Evolutionary conservation across 2,113 vertebrate species (phyloP), one percentile per base, ranked within the genome.

Genomic region (Dascyllus trimaculatus): DNA sequence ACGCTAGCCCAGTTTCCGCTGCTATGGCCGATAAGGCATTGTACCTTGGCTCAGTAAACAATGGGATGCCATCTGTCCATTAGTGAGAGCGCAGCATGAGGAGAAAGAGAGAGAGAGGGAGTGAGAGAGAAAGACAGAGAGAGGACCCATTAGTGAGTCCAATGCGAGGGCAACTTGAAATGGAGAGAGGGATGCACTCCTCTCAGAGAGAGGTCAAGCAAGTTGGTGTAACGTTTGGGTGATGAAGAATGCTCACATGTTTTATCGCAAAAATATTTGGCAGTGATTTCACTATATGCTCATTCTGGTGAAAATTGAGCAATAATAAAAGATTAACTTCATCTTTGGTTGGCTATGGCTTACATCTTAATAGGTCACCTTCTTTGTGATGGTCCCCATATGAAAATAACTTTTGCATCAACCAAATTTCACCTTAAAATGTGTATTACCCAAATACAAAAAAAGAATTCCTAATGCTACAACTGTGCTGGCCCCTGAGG

Each of bases 41-140:
- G 92, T 92, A 93, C 93, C 92, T 94, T 93, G 91, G 92, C 93
- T 93, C 90, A 93, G 93, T 93, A 93, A 93, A 94, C 93, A 94
- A 93, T 92, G 86, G 88, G 88, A 89, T 89, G 91, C 92, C 93
- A 94, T 94, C 93, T 94, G 93, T 93, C 93, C 91, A 93, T 94
- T 93, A 92, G 85, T 45, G 79, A 90, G 88, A 90, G 82, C 88
- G 77, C 86, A 88, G 84, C 66, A 73, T 89, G 87, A 88, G 79
- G 73, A 80, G 51, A 56, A 71, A 81, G 66, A 67, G 70, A 53
- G 68, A 68, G 58, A 53, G 57, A 71, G 60, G 48, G 62, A 71
- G 29, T 54, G 57, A 84, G 35, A 38, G 46, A 35, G 26, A 63
- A 43, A 62, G 67, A 75, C 19, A 68, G 68, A 80, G 75, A 89